Base-by-base conservation (phyloP, 1,140 invertebrate genomes). In the Euwallacea similis region DNA sequence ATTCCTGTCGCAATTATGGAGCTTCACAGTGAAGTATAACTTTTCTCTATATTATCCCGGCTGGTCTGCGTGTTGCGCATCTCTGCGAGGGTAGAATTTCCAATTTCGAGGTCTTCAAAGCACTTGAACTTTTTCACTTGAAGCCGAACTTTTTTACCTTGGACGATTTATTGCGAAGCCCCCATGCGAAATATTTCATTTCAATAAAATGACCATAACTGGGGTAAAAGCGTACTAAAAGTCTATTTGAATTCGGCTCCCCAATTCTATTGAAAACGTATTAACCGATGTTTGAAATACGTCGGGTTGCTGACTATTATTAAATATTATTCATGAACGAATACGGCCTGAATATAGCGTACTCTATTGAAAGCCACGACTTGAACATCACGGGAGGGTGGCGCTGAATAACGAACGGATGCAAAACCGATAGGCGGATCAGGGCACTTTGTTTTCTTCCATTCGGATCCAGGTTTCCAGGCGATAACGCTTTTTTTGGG, bases 261-360 rank as follows among this genome's bases (percentile, higher is more conserved):
- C 54, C 54, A 21, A 15, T 56, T 56, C 54, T 13, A 56, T 56
- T 56, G 54, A 56, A 56, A 56, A 56, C 16, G 9, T 56, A 56
- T 56, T 56, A 56, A 16, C 54, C 16, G 54, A 56, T 56, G 6
- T 56, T 56, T 56, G 54, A 56, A 56, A 56, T 56, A 15, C 54
- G 54, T 56, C 54, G 54, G 16, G 54, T 56, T 15, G 54, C 54
- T 13, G 54, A 56, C 54, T 56, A 56, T 56, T 56, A 56, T 56
- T 56, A 56, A 56, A 56, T 56, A 56, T 56, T 56, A 56, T 56
- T 56, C 54, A 56, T 56, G 54, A 56, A 56, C 54, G 54, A 56
- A 16, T 56, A 16, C 16, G 54, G 54, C 54, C 16, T 56, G 54
- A 56, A 56, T 56, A 21, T 56, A 56, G 54, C 54, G 8, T 56